Percentiles rank a stretch among this genome's conserved stretches.
These are phyloP conservation scores for Corydoras sp. DNA, from an alignment of 2,113 vertebrate species.

Conservation along the genomic window DNA sequence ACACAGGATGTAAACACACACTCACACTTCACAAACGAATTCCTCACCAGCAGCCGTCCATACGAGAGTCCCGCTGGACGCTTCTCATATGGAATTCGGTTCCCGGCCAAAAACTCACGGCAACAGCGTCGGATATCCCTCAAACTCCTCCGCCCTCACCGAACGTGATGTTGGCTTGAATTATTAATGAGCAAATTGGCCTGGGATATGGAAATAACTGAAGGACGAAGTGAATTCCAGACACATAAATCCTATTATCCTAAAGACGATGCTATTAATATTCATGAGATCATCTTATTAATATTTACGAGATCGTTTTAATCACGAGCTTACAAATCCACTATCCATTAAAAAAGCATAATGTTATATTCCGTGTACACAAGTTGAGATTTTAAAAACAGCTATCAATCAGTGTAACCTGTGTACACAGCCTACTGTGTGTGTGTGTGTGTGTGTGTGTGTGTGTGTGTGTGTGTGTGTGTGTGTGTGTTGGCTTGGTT, in stretches of 20 bases:
- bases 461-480: constrained; percentile 18
- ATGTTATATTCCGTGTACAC: too few species aligned
- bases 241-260: background rate
- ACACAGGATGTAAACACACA: constrained; percentile 32
- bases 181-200: constrained; percentile 27
- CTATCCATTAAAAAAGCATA: too few species aligned
- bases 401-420: too few species aligned
- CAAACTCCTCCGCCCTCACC: constrained; percentile 1
- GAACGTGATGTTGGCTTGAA: background rate
- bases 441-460: constrained; percentile 2
- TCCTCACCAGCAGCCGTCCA: constrained; percentile 3
- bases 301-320: too few species aligned
- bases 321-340: too few species aligned
- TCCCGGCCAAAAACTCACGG: constrained; percentile 2
- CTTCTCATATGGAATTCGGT: background rate
- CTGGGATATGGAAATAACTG: background rate
- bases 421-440: background rate
- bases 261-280: too few species aligned
- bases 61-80: background rate
- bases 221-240: background rate
- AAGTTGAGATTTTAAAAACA: too few species aligned
- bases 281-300: too few species aligned
- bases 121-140: constrained; percentile 4
- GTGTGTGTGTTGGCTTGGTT: constrained; percentile 16
- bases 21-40: constrained; percentile 29